Evolutionary conservation across 2,113 vertebrate species (phyloP).

Genomic region (Hemibates koningsi): DNA sequence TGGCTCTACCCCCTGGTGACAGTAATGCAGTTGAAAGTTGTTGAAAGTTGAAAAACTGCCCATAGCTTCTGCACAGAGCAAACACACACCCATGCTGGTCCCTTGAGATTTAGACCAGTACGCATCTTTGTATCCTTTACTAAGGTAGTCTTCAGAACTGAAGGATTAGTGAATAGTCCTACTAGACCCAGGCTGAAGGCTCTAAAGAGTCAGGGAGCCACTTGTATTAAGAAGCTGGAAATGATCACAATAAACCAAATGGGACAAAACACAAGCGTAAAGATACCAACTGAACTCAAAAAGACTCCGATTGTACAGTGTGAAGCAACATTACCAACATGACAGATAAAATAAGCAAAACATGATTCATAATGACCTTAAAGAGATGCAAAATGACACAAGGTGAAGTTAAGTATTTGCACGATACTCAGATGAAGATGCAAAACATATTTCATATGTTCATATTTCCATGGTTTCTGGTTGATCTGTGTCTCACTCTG

Average conservation of each 20-base stretch:
- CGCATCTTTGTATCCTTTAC: neutral
- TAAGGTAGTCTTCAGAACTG: fast-evolving
- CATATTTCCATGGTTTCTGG: neutral
- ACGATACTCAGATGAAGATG: neutral
- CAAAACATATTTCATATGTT: neutral
- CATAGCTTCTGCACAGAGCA: neutral
- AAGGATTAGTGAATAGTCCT: neutral
- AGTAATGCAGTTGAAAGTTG: neutral
- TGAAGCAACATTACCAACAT: neutral
- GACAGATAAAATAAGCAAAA: neutral
- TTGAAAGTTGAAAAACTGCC: neutral
- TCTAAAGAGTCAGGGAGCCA: neutral
- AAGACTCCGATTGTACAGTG: fast-evolving
- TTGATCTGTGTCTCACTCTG: neutral
- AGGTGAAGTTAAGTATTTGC: neutral
- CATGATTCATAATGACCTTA: neutral
- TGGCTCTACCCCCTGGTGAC: neutral
- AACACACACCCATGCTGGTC: neutral
- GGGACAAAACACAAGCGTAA: neutral
- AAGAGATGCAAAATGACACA: neutral
- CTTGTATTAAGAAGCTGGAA: neutral
- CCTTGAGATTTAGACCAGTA: neutral
- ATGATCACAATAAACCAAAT: neutral
- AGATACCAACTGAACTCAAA: neutral
- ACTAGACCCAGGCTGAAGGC: neutral